Percentiles rank a stretch among this genome's conserved stretches.
phyloP scores from a whole-genome alignment of 2,888 invertebrate species.

The Cantharis lateralis region DNA sequence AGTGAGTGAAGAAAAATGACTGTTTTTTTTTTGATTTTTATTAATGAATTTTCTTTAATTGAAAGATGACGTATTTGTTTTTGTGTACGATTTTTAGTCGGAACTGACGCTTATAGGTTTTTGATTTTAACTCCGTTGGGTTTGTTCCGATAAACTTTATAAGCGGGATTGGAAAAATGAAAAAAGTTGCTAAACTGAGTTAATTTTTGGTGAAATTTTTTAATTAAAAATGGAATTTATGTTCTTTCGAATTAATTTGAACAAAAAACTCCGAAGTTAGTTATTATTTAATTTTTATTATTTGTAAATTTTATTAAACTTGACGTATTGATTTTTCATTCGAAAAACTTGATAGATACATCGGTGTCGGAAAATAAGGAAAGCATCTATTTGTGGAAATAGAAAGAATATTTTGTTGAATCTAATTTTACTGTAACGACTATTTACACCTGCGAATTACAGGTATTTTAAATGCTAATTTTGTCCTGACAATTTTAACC shows the following conservation, averaged over 20 bases:
- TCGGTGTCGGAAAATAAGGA: background rate
- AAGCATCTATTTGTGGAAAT: background rate
- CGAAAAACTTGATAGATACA: background rate
- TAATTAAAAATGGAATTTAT: background rate
- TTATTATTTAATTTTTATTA: background rate
- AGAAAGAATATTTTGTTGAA: conserved; percentile 3
- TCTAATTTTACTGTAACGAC: conserved; percentile 24
- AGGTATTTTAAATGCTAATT: conserved; percentile 34
- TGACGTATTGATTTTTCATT: background rate
- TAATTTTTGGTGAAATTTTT: background rate
- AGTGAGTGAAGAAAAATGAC: background rate
- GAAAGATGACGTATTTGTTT: background rate
- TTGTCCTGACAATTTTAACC: conserved; percentile 29
- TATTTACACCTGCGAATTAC: conserved; percentile 32
- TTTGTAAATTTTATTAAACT: background rate
- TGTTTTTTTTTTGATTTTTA: background rate
- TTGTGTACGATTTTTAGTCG: background rate
- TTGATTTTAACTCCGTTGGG: background rate
- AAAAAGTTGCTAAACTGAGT: background rate
- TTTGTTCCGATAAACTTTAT: background rate
- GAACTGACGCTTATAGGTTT: background rate
- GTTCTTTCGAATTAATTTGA: background rate
- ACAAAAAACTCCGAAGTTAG: background rate
- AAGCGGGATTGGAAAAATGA: background rate
- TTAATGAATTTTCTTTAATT: background rate